These are phyloP conservation scores for Chiloscyllium punctatum DNA, from an alignment of 2,797 vertebrate species.

Conservation along the genomic window DNA sequence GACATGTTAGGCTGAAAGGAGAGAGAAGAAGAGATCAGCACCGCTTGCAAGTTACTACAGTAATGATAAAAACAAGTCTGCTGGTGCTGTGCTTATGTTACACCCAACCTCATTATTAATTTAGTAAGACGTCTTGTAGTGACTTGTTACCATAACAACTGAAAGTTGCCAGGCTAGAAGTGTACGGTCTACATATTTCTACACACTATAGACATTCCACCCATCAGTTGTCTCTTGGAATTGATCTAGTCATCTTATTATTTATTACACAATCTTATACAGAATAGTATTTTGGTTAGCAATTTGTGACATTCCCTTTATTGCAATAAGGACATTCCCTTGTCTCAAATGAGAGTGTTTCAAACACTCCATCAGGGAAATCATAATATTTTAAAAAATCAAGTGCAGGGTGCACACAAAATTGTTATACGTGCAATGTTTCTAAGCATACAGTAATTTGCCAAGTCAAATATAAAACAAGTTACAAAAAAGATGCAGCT, in stretches of 20 bases:
- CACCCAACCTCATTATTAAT: slow-evolving; percentile 51
- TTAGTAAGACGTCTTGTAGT: slow-evolving; percentile 47
- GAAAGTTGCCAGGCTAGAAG: slow-evolving; percentile 36
- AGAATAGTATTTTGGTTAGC: not conserved
- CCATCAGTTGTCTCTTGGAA: not conserved
- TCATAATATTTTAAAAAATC: not conserved
- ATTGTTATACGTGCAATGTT: not conserved
- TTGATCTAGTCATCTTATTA: not conserved
- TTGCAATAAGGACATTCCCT: too few relatives aligned
- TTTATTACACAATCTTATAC: not conserved
- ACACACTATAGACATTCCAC: not conserved
- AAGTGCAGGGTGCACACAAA: not conserved
- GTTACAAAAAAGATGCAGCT: not conserved
- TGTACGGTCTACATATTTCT: slow-evolving; percentile 29
- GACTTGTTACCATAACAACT: slow-evolving; percentile 48
- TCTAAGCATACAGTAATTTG: not conserved
- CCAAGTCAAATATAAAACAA: not conserved
- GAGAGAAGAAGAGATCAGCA: slow-evolving; percentile 52
- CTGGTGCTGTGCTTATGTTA: slow-evolving; percentile 49
- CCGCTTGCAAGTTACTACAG: slow-evolving; percentile 43
- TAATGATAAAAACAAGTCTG: slow-evolving; percentile 43
- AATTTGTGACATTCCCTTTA: not conserved
- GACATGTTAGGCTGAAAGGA: slow-evolving; percentile 84
- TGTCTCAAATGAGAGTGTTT: not conserved
- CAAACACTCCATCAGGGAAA: not conserved